Evolutionary conservation across 1,140 invertebrate genomes (phyloP), one percentile per base, ranked within the genome.

Genomic region (Drosophila sucinea): DNA sequence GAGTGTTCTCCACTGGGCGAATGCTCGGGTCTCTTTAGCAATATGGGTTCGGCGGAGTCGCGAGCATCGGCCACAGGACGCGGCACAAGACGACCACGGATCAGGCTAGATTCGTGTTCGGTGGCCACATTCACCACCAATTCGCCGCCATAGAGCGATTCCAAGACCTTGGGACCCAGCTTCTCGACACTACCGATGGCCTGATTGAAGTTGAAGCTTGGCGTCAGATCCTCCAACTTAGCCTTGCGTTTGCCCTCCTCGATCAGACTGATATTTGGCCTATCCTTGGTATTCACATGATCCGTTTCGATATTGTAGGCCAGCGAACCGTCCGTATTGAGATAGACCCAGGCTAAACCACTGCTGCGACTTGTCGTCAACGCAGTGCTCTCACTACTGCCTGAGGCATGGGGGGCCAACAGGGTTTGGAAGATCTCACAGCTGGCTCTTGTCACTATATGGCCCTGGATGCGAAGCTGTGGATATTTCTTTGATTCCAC

Each of bases 371-470:
- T 91, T 3, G 61, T 51, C 2, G 44, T 7, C 23, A 51, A n/a
- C 2, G 44, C 44, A 10, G 44, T 29, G 67, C 25, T 92, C 91
- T 23, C 94, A 82, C 4, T 90, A 75, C 23, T 51, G 82, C 4
- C 90, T 73, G 66, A 94, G 8, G 35, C 8, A 92, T 80, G 93
- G 3, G 65, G 94, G 70, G 54, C 92, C 6, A 96, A 84, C 0
- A 95, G 91, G 0, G 95, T 94, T 75, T 97, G 96, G 90, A 96
- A 97, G 47, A 97, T 93, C 91, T 98, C 96, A 83, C 97, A 97
- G 5, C 95, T 95, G 1, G 95, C 94, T 63, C 95, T 94, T 7
- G 96, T 95, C 4, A 95, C 93, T 4, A 97, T 94, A 10, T 92
- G 92, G 0, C 96, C 96, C 11, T 93, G 93, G 6, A 97, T 92